These are phyloP conservation scores for Coptodon bakossiorum DNA, from an alignment of 2,113 vertebrate species.

Conservation along the genomic window DNA sequence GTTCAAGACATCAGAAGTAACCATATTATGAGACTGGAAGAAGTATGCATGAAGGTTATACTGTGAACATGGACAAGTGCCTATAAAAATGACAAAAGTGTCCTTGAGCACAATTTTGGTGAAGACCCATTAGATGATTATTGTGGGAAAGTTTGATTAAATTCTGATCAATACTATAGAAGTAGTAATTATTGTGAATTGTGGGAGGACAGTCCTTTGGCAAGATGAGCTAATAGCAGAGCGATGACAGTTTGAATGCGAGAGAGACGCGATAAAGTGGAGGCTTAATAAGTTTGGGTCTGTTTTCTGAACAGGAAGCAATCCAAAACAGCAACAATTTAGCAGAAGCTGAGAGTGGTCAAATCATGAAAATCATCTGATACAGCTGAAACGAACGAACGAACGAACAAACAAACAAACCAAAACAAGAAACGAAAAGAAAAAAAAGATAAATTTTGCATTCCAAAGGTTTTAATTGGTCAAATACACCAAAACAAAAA, in stretches of 20 bases:
- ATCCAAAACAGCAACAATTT: neutral
- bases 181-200: neutral
- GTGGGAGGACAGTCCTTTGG: neutral
- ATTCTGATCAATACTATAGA: neutral
- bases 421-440: neutral
- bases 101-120: neutral
- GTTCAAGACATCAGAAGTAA: neutral
- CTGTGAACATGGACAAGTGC: neutral
- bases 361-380: neutral
- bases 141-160: neutral
- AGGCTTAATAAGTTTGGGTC: neutral
- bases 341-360: neutral
- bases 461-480: neutral
- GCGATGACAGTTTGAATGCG: neutral
- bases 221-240: neutral
- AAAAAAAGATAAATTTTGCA: neutral
- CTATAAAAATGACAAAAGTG: neutral
- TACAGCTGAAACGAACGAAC: neutral
- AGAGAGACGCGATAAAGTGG: neutral
- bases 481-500: neutral
- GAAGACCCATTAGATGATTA: neutral
- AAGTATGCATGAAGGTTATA: neutral
- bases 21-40: neutral
- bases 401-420: accelerated
- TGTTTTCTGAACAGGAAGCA: neutral